phyloP scores from a whole-genome alignment of 2,797 vertebrate species.

The Gastrophryne carolinensis region DNA sequence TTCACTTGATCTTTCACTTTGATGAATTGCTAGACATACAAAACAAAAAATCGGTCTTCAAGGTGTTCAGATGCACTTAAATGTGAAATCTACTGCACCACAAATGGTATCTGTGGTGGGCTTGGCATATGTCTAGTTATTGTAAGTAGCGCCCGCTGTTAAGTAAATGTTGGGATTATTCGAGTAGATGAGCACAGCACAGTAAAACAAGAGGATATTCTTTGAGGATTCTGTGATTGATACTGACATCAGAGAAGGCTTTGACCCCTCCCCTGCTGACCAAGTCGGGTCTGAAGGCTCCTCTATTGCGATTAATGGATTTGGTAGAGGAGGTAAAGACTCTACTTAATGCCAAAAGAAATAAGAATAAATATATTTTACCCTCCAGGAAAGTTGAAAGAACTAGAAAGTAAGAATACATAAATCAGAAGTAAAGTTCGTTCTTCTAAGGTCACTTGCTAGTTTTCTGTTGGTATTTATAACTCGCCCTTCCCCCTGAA shows the following conservation, averaged over 20 bases:
- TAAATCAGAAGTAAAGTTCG: conserved; percentile 45
- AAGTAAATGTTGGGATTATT: conserved; percentile 16
- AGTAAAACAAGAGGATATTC: conserved; percentile 10
- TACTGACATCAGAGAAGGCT: conserved; percentile 37
- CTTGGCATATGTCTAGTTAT: conserved; percentile 1
- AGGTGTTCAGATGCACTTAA: not conserved
- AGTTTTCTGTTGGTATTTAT: conserved; percentile 41
- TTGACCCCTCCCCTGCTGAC: conserved; percentile 39
- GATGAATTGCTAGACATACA: not conserved
- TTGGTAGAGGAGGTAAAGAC: conserved; percentile 42
- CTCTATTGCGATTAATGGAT: conserved; percentile 45
- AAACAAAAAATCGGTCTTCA: not conserved
- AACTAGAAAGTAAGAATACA: conserved; percentile 43
- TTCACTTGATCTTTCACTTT: no score
- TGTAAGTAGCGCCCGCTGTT: not conserved
- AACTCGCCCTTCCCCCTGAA: conserved; percentile 35
- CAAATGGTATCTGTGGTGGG: not conserved
- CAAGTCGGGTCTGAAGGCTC: conserved; percentile 34
- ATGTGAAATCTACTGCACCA: not conserved
- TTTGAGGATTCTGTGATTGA: conserved; percentile 43
- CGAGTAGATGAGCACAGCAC: conserved; percentile 1
- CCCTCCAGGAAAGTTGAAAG: conserved; percentile 50
- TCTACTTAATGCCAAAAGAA: conserved; percentile 45
- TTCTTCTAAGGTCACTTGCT: conserved; percentile 37
- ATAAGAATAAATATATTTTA: conserved; percentile 50